Evolutionary conservation across 1,140 invertebrate genomes (phyloP).

Genomic region (Philopotamus ludificatus): DNA sequence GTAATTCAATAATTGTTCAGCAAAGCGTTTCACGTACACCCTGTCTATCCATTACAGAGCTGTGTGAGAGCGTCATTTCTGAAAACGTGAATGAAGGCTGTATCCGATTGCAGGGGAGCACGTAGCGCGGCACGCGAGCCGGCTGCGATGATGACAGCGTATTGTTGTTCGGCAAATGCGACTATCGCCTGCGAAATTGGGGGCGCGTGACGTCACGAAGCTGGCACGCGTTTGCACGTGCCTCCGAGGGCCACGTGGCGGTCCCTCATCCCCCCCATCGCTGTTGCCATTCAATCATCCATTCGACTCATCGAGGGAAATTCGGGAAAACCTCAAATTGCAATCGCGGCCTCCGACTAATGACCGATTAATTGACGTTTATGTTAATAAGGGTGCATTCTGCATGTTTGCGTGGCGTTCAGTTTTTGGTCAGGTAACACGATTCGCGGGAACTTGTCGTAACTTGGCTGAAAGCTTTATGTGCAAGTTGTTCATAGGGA

Average conservation of each 20-base stretch:
- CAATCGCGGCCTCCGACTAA: background rate
- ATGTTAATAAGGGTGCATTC: no score
- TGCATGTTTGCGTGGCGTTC: no score
- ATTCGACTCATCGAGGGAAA: background rate
- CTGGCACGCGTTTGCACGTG: slow-evolving; percentile 37
- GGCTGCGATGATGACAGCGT: slow-evolving; percentile 5
- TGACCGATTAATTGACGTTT: no score
- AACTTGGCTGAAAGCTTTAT: no score
- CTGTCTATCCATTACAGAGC: background rate
- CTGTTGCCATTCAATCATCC: background rate
- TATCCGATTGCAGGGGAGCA: no score
- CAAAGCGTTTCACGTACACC: background rate
- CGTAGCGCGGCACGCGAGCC: slow-evolving; percentile 33
- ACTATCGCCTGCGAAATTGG: slow-evolving; percentile 11
- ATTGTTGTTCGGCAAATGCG: slow-evolving; percentile 21
- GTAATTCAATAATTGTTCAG: background rate
- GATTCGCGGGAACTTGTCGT: no score
- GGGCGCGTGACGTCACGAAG: slow-evolving; percentile 34
- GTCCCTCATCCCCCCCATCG: background rate
- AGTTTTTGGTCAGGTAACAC: no score
- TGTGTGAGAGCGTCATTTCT: background rate
- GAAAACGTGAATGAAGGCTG: background rate
- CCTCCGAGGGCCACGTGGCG: slow-evolving; percentile 16
- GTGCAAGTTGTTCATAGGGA: no score
- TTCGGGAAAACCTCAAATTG: slow-evolving; percentile 1